Evolutionary conservation across 1,140 invertebrate species (phyloP), one percentile per base, ranked within the genome.

Genomic region (Drosophila tristis): DNA sequence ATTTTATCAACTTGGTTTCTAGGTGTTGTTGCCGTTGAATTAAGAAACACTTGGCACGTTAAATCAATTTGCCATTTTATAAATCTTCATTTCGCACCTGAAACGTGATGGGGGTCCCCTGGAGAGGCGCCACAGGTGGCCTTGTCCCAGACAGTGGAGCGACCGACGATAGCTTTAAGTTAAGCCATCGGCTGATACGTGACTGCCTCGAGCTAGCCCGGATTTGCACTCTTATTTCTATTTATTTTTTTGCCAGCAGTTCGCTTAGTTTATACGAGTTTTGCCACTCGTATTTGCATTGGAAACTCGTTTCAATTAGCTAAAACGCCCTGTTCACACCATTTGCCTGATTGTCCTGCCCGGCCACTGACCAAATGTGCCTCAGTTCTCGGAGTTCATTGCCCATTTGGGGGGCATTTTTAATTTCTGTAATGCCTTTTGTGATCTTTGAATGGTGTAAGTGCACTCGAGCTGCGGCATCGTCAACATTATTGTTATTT

Each of bases 11-110:
- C 26, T 43, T 3, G 58, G 11, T 11, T 39, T 39, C 39, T 47
- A 55, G 42, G 44, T 2, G 35, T 39, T 39, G 8, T 16, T 29
- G 25, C 23, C 59, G 64, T 61, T 65, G 65, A 68, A 82, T 87
- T 78, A 82, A 54, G 85, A 82, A 86, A 64, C 74, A 73, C 84
- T 70, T 71, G 78, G 78, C 84, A 82, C 82, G 74, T 76, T 86
- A 67, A 76, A 86, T 89, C 84, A 89, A 89, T 89, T 89, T 89
- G 84, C 74, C 63, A 82, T 89, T 86, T 86, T 87, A 86, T 86
- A 86, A 87, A 86, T 86, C 82, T 86, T 86, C 82, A 86, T 86
- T 86, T 86, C 70, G 84, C 84, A 86, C 82, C 82, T 86, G 82
- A 65, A 74, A 86, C 82, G 82, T 86, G 80, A 59, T 47, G 35